Evolutionary conservation across 2,888 invertebrate genomes (phyloP).

Genomic region (Cartodere bifasciata): DNA sequence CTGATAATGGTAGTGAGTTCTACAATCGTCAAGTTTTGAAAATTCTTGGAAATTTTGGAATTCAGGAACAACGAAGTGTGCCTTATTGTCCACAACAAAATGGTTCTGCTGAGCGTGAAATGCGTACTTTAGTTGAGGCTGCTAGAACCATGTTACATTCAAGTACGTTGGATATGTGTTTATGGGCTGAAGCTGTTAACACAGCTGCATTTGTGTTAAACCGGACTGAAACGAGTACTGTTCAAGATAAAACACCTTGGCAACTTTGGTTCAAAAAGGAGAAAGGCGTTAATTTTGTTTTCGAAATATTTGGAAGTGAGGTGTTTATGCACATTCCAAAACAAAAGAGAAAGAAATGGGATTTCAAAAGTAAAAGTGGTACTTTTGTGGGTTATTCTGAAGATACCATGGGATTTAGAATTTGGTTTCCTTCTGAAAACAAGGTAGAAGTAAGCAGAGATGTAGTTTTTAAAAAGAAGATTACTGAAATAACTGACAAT

Average conservation of each 20-base stretch:
- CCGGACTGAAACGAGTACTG: slow-evolving; percentile 13
- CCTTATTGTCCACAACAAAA: slow-evolving; percentile 29
- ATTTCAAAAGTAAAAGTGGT: slow-evolving; percentile 22
- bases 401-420: slow-evolving; percentile 14
- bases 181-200: slow-evolving; percentile 27
- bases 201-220: slow-evolving; percentile 16
- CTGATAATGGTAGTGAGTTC: slow-evolving; percentile 24
- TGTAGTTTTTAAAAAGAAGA: too few species aligned
- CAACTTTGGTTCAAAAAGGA: slow-evolving; percentile 26
- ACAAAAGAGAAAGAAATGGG: slow-evolving; percentile 24
- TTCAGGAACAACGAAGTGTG: slow-evolving; percentile 21
- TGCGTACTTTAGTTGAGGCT: slow-evolving; percentile 25
- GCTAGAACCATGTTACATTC: slow-evolving; percentile 20
- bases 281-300: too few species aligned
- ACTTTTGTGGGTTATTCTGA: slow-evolving; percentile 29
- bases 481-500: too few species aligned
- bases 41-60: slow-evolving; percentile 17
- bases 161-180: slow-evolving; percentile 16
- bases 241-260: slow-evolving; percentile 20
- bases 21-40: slow-evolving; percentile 17
- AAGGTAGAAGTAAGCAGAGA: slow-evolving; percentile 14
- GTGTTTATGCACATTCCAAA: slow-evolving; percentile 27
- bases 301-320: slow-evolving; percentile 28
- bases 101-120: slow-evolving; percentile 26
- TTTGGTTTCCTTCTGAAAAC: slow-evolving; percentile 14